Conservation (phyloP, 2,797 vertebrate species). For the Hydrolagus colliei region DNA sequence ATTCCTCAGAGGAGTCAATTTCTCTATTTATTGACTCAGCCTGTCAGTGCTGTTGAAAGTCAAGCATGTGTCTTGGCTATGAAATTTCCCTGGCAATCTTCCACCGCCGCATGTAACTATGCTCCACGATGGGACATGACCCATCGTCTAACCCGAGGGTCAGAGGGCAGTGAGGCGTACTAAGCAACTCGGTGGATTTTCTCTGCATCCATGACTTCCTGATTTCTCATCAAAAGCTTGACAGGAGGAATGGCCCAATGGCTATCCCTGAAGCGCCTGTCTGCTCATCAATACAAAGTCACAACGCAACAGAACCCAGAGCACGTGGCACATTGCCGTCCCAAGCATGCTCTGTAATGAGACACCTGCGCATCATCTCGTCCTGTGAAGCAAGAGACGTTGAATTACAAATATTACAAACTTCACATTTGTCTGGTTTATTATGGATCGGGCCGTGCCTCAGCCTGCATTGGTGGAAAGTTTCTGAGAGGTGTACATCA, state of each 20-base stretch:
- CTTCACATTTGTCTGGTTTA: background rate
- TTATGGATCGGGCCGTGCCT: background rate
- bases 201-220: conserved; percentile 45
- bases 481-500: background rate
- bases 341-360: background rate
- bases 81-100: conserved; percentile 60
- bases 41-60: conserved; percentile 20
- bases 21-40: conserved; percentile 17
- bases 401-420: background rate
- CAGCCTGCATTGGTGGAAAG: background rate
- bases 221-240: conserved; percentile 41
- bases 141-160: conserved; percentile 68
- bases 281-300: conserved; percentile 19
- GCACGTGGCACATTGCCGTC: background rate
- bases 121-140: conserved; percentile 60
- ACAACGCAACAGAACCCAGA: background rate
- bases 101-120: conserved; percentile 57
- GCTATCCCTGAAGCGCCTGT: conserved; percentile 17
- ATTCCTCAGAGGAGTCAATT: conserved; percentile 27
- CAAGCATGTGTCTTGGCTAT: conserved; percentile 34
- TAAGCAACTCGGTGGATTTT: conserved; percentile 60
- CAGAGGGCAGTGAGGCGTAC: conserved; percentile 79
- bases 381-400: background rate
- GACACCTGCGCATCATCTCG: background rate
- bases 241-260: conserved; percentile 36